Conservation (phyloP, 2,797 vertebrate species). For the Dicrostonyx torquatus region DNA sequence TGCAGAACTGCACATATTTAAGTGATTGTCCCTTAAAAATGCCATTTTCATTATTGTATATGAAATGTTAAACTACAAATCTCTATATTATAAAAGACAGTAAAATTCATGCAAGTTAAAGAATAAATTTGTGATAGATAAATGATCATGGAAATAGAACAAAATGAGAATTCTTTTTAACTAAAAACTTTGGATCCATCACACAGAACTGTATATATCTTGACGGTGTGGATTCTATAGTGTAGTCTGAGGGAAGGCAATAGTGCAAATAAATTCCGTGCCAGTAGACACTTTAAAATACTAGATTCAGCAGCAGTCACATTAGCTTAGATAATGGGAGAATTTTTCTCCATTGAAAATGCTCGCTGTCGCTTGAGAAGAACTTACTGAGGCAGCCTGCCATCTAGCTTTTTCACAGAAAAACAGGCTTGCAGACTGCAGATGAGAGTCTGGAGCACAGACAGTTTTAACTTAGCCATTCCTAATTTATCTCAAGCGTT, state of each 20-base stretch:
- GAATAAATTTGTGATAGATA: conserved; percentile 18
- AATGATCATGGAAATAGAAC: neutral
- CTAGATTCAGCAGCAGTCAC: conserved; percentile 87
- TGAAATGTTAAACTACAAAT: neutral
- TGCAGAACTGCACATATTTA: neutral
- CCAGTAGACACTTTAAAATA: conserved; percentile 86
- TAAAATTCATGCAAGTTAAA: neutral
- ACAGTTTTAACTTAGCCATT: conserved; percentile 90
- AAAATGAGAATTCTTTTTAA: conserved; percentile 5
- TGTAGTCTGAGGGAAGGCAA: conserved; percentile 79
- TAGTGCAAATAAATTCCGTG: conserved; percentile 83
- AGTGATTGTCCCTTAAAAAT: conserved; percentile 17
- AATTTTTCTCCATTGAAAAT: conserved; percentile 90
- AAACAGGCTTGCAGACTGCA: conserved; percentile 90
- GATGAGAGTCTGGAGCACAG: conserved; percentile 89
- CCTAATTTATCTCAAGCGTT: conserved; percentile 89
- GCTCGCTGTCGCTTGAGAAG: conserved; percentile 89
- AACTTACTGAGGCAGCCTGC: conserved; percentile 91
- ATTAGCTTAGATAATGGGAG: conserved; percentile 90
- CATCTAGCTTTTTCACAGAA: conserved; percentile 92
- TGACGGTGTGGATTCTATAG: conserved; percentile 67
- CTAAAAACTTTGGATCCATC: conserved; percentile 77
- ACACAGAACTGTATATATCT: conserved; percentile 39
- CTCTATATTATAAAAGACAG: neutral
- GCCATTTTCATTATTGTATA: neutral